Percentiles rank a stretch among this genome's conserved stretches.
Conservation (phyloP, 1,140 invertebrate species). For the Chrysomallon squamiferum region DNA sequence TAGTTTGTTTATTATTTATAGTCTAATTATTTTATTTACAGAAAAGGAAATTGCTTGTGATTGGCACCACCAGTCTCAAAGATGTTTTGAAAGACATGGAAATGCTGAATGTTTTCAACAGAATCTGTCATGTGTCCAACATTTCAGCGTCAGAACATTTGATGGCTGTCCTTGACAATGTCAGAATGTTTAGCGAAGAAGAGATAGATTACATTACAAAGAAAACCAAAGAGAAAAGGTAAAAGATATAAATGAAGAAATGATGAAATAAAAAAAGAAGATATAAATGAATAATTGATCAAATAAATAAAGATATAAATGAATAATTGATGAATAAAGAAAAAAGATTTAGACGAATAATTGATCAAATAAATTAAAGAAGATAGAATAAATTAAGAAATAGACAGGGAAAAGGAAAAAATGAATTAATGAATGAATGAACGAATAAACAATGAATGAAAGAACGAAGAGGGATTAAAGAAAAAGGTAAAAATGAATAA, state of each 20-base stretch:
- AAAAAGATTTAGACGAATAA: no score
- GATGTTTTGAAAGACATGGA: slow-evolving; percentile 95
- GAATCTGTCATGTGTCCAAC: slow-evolving; percentile 89
- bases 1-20: no score
- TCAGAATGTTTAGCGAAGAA: slow-evolving; percentile 80
- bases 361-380: no score
- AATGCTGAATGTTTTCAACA: slow-evolving; percentile 88
- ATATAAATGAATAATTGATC: background rate
- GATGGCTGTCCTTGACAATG: slow-evolving; percentile 82
- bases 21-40: slow-evolving; percentile 26
- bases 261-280: background rate
- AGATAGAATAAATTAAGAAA: no score
- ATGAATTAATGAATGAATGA: no score
- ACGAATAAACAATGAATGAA: no score
- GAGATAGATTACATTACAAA: slow-evolving; percentile 79
- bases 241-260: background rate
- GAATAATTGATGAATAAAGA: no score
- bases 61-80: slow-evolving; percentile 90
- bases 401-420: no score
- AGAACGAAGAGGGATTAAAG: no score
- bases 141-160: slow-evolving; percentile 86
- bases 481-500: no score
- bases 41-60: slow-evolving; percentile 87
- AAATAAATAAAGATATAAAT: background rate
- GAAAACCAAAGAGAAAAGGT: slow-evolving; percentile 76